These are phyloP conservation scores for Thecophora atra DNA, from an alignment of 2,888 invertebrate species.

Conservation along the genomic window DNA sequence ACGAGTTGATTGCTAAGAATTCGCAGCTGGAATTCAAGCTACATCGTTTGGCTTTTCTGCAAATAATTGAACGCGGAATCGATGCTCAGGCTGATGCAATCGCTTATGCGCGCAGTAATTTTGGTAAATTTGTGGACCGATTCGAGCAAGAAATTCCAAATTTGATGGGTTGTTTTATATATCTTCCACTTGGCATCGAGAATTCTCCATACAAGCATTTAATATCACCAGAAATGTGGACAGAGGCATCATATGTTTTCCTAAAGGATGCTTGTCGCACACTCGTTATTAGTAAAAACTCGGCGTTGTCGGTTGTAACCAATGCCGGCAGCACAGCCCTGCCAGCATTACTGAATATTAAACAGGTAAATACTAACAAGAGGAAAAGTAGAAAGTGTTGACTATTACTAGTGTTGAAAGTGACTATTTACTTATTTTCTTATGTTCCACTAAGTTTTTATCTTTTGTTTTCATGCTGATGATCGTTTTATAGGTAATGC, in stretches of 20 bases:
- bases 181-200: conserved; percentile 79
- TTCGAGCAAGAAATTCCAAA: conserved; percentile 86
- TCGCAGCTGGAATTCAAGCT: conserved; percentile 82
- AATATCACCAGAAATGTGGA: conserved; percentile 80
- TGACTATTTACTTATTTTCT: too few species aligned
- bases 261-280: conserved; percentile 91
- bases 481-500: conserved; percentile 77
- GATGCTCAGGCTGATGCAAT: conserved; percentile 84
- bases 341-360: conserved; percentile 93
- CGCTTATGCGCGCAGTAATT: conserved; percentile 83
- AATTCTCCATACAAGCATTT: conserved; percentile 82
- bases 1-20: conserved; percentile 75
- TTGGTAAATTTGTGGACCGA: conserved; percentile 80
- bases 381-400: too few species aligned
- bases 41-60: conserved; percentile 82
- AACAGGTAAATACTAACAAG: conserved; percentile 68
- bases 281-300: conserved; percentile 87
- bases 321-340: conserved; percentile 93
- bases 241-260: conserved; percentile 85
- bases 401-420: too few species aligned
- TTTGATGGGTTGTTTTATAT: conserved; percentile 86
- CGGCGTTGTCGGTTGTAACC: conserved; percentile 90
- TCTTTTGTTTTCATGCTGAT: too few species aligned
- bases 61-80: conserved; percentile 65
- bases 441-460: background rate